Conservation (phyloP, 2,113 vertebrate species). For the Psittacula cyanocephala region DNA sequence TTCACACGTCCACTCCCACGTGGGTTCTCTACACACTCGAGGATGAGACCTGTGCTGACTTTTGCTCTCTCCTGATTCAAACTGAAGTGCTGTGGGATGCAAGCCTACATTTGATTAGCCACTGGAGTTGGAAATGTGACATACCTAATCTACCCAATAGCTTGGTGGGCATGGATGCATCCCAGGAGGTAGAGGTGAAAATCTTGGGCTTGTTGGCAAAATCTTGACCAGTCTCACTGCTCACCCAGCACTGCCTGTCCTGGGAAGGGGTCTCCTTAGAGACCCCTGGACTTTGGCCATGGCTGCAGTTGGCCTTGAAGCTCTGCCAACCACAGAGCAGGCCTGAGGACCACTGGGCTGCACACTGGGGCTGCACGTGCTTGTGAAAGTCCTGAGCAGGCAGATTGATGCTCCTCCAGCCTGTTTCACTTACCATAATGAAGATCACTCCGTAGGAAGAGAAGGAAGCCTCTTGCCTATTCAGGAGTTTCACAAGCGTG, state of each 20-base stretch:
- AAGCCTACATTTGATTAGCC: neutral
- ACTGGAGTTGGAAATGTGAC: neutral
- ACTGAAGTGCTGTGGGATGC: neutral
- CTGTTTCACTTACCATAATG: slow-evolving; percentile 6
- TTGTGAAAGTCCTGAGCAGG: slow-evolving; percentile 47
- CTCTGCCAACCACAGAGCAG: neutral
- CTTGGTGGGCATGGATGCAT: rapidly evolving
- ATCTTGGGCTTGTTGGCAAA: neutral
- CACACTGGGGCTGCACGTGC: rapidly evolving
- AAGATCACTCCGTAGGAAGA: slow-evolving; percentile 13
- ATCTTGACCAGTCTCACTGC: neutral
- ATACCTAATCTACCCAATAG: neutral
- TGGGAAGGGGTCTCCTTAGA: neutral
- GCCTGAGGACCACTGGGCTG: neutral
- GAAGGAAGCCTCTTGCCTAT: slow-evolving; percentile 38
- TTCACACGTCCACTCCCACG: neutral
- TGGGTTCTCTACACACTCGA: neutral
- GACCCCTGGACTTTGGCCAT: neutral
- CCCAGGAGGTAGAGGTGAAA: neutral
- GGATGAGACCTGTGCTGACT: rapidly evolving
- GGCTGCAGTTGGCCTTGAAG: neutral
- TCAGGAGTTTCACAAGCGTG: slow-evolving; percentile 51
- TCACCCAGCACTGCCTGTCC: neutral
- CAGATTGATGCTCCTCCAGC: neutral
- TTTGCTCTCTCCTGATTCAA: neutral